A percentile compares a stretch with the other conserved stretches of the same genome.
phyloP scores from a whole-genome alignment of 2,113 vertebrate species.

The Gymnogyps californianus region DNA sequence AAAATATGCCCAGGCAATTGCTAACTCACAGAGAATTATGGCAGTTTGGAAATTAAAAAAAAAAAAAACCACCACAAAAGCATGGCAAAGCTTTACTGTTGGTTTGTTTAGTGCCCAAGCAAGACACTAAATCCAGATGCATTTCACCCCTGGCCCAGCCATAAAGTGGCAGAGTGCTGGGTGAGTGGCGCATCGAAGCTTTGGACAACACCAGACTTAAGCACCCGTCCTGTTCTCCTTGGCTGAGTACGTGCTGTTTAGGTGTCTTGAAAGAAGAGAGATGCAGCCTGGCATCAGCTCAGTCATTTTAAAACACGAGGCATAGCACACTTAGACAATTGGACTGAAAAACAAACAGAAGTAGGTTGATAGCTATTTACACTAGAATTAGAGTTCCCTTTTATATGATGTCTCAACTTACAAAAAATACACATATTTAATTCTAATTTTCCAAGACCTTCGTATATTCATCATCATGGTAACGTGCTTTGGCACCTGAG shows the following conservation, averaged over 20 bases:
- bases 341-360: conserved; percentile 70
- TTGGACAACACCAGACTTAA: background rate
- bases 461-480: background rate
- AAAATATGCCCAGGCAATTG: background rate
- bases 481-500: conserved; percentile 4
- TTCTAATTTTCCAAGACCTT: conserved; percentile 55
- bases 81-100: background rate
- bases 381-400: conserved; percentile 45
- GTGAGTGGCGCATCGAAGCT: background rate
- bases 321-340: conserved; percentile 30
- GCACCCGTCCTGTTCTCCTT: background rate
- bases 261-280: background rate
- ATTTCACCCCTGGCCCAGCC: background rate
- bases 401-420: conserved; percentile 58
- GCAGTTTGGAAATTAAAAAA: background rate
- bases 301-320: conserved; percentile 32
- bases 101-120: background rate
- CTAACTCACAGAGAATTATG: background rate
- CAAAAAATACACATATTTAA: conserved; percentile 44
- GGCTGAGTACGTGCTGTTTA: background rate
- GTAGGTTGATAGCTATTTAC: conserved; percentile 59
- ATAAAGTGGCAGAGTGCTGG: background rate
- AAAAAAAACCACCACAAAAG: background rate
- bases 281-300: conserved; percentile 6
- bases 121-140: background rate